These are phyloP conservation scores for Prenolepis imparis DNA, from an alignment of 2,888 invertebrate genomes.

Conservation along the genomic window DNA sequence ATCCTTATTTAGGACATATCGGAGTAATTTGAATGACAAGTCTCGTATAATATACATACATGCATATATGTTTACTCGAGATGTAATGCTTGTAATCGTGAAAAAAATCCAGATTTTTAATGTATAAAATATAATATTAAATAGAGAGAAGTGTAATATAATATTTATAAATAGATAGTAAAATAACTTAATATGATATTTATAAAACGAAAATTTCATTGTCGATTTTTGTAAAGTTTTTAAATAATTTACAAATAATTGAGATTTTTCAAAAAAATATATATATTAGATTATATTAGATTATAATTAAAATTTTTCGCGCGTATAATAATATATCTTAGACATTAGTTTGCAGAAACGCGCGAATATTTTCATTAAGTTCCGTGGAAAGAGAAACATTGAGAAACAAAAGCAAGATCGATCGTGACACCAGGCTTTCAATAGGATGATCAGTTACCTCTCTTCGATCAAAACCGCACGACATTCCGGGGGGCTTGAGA, in stretches of 20 bases:
- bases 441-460: conserved; percentile 44
- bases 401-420: conserved; percentile 36
- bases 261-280: neutral
- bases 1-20: conserved; percentile 31
- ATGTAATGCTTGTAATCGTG: neutral
- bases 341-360: too few relatives aligned
- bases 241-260: neutral
- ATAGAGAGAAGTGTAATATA: neutral
- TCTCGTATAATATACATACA: neutral
- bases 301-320: neutral
- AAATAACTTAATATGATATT: neutral
- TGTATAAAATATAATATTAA: neutral
- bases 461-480: conserved; percentile 47
- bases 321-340: neutral
- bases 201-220: neutral
- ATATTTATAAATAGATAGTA: neutral
- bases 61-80: conserved; percentile 5
- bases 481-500: conserved; percentile 67
- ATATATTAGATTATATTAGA: neutral
- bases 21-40: conserved; percentile 5
- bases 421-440: conserved; percentile 40
- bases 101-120: neutral
- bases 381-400: conserved; percentile 19
- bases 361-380: conserved; percentile 11
- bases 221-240: neutral